Percentiles rank a stretch among this genome's conserved stretches.
Conservation (phyloP, 1,140 invertebrate genomes). For the Solen grandis region DNA sequence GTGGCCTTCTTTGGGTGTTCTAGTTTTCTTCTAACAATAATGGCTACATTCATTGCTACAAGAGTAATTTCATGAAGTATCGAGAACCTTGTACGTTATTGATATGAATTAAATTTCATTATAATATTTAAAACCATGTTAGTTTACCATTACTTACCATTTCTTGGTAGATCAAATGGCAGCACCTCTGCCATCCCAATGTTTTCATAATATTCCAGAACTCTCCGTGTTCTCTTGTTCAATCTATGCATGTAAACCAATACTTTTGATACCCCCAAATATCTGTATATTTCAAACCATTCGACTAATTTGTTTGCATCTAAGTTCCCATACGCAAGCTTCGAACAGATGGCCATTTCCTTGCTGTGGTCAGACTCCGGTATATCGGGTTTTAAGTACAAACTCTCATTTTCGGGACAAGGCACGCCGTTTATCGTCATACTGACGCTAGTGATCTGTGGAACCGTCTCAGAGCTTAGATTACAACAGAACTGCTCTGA, state of each 20-base stretch:
- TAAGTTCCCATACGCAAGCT: not conserved
- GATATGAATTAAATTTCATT: not conserved
- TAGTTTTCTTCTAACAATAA: too few species aligned
- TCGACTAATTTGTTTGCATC: not conserved
- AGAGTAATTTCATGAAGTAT: too few species aligned
- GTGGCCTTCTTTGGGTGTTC: too few species aligned
- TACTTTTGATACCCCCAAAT: constrained; percentile 9
- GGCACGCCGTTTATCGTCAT: too few species aligned
- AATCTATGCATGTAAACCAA: not conserved
- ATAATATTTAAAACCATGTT: not conserved
- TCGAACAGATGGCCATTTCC: not conserved
- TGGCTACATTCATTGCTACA: too few species aligned
- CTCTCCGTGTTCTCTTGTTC: not conserved
- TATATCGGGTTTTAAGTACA: too few species aligned
- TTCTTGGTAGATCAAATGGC: constrained; percentile 8
- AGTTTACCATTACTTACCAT: not conserved
- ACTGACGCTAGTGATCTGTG: too few species aligned
- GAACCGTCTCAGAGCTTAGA: too few species aligned
- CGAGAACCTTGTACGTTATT: too few species aligned
- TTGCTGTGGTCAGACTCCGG: too few species aligned
- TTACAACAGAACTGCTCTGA: too few species aligned
- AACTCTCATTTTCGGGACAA: too few species aligned
- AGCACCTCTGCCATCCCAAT: not conserved
- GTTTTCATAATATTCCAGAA: constrained; percentile 3
- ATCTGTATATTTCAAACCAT: constrained; percentile 5